Conservation (phyloP, 2,888 invertebrate species). For the Cyaniris semiargus region DNA sequence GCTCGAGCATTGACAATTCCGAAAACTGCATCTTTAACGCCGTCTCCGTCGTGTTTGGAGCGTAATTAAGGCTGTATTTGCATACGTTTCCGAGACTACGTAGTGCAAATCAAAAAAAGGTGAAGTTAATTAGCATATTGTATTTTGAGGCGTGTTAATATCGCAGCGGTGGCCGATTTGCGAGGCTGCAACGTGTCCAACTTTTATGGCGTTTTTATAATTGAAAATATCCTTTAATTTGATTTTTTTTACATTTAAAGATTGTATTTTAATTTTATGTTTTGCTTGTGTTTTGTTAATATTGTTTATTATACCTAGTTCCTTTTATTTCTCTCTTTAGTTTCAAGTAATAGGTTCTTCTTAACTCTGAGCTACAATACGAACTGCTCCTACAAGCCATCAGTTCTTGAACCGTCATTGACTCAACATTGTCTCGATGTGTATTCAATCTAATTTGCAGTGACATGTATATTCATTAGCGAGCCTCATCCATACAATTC, state of each 20-base stretch:
- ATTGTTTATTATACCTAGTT: background rate
- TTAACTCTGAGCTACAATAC: background rate
- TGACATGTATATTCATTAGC: constrained; percentile 28
- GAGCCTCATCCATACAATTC: constrained; percentile 60
- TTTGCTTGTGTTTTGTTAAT: background rate
- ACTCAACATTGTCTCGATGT: constrained; percentile 8
- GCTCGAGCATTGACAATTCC: constrained; percentile 63
- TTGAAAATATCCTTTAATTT: constrained; percentile 26
- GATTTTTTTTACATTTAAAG: constrained; percentile 5
- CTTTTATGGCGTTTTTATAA: constrained; percentile 32
- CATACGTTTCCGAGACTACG: constrained; percentile 76
- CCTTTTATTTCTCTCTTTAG: background rate
- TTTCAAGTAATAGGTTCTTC: background rate
- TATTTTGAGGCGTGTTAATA: constrained; percentile 75
- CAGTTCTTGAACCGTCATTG: background rate
- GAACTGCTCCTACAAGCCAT: background rate
- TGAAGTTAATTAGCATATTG: constrained; percentile 79
- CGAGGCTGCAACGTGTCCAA: constrained; percentile 53
- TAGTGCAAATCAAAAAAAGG: constrained; percentile 71
- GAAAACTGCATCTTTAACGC: constrained; percentile 75
- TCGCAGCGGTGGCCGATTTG: constrained; percentile 72
- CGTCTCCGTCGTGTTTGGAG: constrained; percentile 71
- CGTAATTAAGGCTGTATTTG: constrained; percentile 77
- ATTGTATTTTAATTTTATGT: background rate
- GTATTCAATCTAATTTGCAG: constrained; percentile 3